Evolutionary conservation across 1,140 invertebrate species (phyloP).

Genomic region (Ectropis grisescens): DNA sequence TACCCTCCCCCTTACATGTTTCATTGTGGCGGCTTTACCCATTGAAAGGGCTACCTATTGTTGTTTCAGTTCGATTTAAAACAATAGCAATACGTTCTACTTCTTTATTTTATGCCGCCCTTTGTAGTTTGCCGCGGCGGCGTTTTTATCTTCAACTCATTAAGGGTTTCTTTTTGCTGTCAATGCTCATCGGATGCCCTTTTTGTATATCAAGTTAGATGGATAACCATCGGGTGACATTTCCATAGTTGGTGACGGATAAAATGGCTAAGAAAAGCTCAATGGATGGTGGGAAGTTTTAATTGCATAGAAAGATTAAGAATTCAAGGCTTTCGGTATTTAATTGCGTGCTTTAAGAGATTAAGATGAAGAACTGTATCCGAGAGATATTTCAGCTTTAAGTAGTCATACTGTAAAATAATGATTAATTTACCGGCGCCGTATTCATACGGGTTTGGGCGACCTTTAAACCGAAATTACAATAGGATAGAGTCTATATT

Average conservation of each 20-base stretch:
- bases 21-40: conserved; percentile 62
- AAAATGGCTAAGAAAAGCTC: too few relatives aligned
- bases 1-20: conserved; percentile 23
- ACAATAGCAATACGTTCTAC: conserved; percentile 28
- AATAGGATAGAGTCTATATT: too few relatives aligned
- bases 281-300: too few relatives aligned
- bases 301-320: too few relatives aligned
- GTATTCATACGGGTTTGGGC: too few relatives aligned
- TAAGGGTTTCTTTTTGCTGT: conserved; percentile 45
- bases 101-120: conserved; percentile 52
- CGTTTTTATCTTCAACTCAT: conserved; percentile 57
- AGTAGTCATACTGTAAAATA: too few relatives aligned
- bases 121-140: conserved; percentile 48
- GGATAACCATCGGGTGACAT: conserved; percentile 6
- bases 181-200: conserved; percentile 35
- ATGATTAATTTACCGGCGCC: too few relatives aligned
- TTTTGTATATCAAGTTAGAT: conserved; percentile 13
- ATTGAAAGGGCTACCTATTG: conserved; percentile 68
- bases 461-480: too few relatives aligned
- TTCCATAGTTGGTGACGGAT: background rate
- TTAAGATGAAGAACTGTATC: too few relatives aligned
- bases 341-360: too few relatives aligned
- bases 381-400: too few relatives aligned
- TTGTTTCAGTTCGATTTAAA: conserved; percentile 67
- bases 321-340: too few relatives aligned